Evolutionary conservation across 2,113 vertebrate species (phyloP).

Genomic region (Rynchops niger): DNA sequence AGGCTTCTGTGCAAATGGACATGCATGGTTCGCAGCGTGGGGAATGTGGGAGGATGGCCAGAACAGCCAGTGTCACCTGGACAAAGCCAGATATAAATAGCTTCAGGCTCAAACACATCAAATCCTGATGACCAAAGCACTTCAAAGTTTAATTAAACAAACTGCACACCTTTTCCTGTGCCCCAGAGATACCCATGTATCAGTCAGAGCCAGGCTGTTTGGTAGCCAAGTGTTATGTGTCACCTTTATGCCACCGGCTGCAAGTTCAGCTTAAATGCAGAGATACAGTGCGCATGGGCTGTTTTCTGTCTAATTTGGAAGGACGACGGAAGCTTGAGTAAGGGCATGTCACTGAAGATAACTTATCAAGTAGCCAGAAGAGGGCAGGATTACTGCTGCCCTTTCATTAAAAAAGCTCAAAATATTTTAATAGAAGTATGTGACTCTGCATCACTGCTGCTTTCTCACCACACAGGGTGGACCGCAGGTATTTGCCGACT

Average conservation of each 20-base stretch:
- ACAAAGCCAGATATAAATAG: background rate
- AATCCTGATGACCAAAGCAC: background rate
- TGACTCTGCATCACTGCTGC: background rate
- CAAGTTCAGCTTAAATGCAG: background rate
- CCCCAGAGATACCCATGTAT: background rate
- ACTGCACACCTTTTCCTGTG: background rate
- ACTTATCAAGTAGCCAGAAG: background rate
- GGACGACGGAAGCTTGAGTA: background rate
- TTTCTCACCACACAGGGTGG: background rate
- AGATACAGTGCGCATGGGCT: fast-evolving
- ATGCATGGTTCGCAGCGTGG: fast-evolving
- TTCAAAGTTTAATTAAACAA: background rate
- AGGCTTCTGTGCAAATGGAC: background rate
- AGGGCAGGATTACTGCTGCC: background rate
- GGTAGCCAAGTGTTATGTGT: background rate
- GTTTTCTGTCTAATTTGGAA: background rate
- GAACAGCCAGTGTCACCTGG: background rate
- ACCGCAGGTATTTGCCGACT: background rate
- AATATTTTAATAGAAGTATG: background rate
- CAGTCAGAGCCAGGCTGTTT: background rate
- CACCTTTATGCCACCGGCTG: background rate
- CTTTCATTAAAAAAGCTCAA: background rate
- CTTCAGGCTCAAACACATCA: background rate
- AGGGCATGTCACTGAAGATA: background rate
- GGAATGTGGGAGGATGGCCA: background rate